These are phyloP conservation scores for Megaustenia siamemsis DNA, from an alignment of 2,888 invertebrate species.

Conservation along the genomic window DNA sequence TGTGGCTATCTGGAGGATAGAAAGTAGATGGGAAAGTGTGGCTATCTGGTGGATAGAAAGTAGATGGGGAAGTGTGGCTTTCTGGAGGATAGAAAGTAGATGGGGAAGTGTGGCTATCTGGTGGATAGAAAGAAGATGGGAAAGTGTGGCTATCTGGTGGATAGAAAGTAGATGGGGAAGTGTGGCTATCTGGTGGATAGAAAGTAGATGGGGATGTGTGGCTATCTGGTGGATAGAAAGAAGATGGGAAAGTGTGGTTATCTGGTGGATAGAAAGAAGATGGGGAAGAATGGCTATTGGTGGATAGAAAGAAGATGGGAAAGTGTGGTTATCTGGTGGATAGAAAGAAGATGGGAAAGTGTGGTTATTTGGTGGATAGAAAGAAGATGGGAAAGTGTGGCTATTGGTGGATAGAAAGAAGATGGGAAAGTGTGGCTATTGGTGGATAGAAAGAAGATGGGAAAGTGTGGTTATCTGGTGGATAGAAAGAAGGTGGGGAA, in stretches of 20 bases:
- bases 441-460: not conserved
- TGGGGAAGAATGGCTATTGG: not conserved
- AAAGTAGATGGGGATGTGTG: too few relatives aligned
- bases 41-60: too few relatives aligned
- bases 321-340: not conserved
- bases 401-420: not conserved
- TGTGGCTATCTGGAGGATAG: too few relatives aligned
- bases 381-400: not conserved
- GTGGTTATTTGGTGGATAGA: not conserved
- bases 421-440: not conserved
- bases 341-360: not conserved
- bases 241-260: not conserved
- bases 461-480: too few relatives aligned
- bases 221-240: too few relatives aligned
- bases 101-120: too few relatives aligned
- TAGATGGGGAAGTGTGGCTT: too few relatives aligned
- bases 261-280: not conserved
- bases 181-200: too few relatives aligned
- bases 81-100: too few relatives aligned
- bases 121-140: not conserved
- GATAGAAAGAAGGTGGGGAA: not conserved
- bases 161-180: too few relatives aligned
- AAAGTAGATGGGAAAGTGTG: too few relatives aligned
- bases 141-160: not conserved
- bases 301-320: not conserved